Percentiles rank a stretch among this genome's conserved stretches.
These are phyloP conservation scores for Anolis apletophallus DNA, from an alignment of 2,797 vertebrate species.

Conservation along the genomic window DNA sequence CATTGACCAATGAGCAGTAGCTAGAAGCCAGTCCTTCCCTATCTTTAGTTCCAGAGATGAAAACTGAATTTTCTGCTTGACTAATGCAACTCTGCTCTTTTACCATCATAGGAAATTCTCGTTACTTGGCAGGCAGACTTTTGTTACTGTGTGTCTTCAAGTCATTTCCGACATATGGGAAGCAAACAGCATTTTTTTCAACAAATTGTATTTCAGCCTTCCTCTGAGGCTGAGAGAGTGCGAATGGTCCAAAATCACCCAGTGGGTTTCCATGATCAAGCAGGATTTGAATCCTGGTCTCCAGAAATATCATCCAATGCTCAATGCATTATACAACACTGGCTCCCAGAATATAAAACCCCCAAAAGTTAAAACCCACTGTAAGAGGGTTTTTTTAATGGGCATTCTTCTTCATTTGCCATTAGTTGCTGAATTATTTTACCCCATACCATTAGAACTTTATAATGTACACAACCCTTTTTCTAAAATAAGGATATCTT, in stretches of 20 bases:
- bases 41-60: constrained; percentile 33
- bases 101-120: constrained; percentile 14
- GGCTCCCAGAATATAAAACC: too few relatives aligned
- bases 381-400: neutral
- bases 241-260: too few relatives aligned
- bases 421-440: constrained; percentile 53
- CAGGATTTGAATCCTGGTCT: too few relatives aligned
- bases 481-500: constrained; percentile 54
- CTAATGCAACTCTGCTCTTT: constrained; percentile 24
- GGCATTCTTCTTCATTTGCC: constrained; percentile 40
- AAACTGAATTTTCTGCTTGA: constrained; percentile 38
- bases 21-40: fast-evolving
- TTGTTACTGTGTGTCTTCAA: neutral
- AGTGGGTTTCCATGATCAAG: too few relatives aligned
- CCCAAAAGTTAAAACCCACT: neutral
- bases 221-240: too few relatives aligned
- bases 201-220: too few relatives aligned
- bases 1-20: neutral
- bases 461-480: constrained; percentile 29
- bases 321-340: too few relatives aligned
- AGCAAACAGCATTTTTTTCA: too few relatives aligned
- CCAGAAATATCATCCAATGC: too few relatives aligned
- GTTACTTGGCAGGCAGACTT: neutral
- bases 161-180: too few relatives aligned
- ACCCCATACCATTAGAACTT: constrained; percentile 39